Percentiles rank a stretch among this genome's conserved stretches.
Conservation (phyloP, 2,888 invertebrate genomes). For the Cephus nigrinus region DNA sequence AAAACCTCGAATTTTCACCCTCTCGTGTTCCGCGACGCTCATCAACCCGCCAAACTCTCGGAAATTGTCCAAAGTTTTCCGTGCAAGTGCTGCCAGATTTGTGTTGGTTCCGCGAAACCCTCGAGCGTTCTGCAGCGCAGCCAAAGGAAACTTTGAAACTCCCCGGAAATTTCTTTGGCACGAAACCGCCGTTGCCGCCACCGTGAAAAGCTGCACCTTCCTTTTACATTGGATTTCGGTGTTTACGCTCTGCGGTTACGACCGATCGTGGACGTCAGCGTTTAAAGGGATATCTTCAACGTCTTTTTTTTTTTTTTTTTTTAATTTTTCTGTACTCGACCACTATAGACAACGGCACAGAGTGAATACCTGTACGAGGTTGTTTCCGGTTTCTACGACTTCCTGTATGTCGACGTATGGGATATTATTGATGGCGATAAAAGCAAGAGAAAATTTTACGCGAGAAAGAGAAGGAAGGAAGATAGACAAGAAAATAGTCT, state of each 20-base stretch:
- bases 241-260: not conserved
- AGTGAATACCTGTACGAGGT: not conserved
- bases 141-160: constrained; percentile 6
- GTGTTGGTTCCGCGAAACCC: not conserved
- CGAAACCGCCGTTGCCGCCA: constrained; percentile 15
- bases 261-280: not conserved
- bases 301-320: too few species aligned
- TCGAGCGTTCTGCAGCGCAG: not conserved
- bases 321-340: not conserved
- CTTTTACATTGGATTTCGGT: not conserved
- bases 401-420: not conserved
- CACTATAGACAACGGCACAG: not conserved
- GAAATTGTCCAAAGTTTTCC: constrained; percentile 22
- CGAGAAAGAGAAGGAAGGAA: not conserved
- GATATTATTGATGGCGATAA: not conserved
- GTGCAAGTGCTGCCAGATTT: constrained; percentile 14
- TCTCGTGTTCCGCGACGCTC: constrained; percentile 17
- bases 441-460: not conserved
- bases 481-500: not conserved
- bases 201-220: constrained; percentile 12
- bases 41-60: constrained; percentile 20
- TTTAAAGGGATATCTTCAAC: not conserved
- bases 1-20: constrained; percentile 14
- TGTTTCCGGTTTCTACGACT: not conserved
- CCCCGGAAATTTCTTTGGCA: constrained; percentile 16